Percentiles rank a stretch among this genome's conserved stretches.
Conservation (phyloP, 2,888 invertebrate species). For the Poecilus cupreus region DNA sequence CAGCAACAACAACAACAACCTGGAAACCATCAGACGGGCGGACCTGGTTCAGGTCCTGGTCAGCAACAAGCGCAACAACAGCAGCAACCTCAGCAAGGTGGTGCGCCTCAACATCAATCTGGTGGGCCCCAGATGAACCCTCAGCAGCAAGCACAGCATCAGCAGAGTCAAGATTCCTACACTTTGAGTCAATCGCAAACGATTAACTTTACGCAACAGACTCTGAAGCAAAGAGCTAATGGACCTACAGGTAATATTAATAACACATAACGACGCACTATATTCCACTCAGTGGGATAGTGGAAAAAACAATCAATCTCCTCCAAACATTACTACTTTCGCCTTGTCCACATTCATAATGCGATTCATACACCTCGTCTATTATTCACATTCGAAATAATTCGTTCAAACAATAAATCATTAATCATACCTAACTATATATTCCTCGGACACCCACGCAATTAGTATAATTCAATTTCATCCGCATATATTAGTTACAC, state of each 20-base stretch:
- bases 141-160: conserved; percentile 60
- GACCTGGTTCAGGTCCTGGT: not conserved
- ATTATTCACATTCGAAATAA: no score
- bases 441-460: no score
- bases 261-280: no score
- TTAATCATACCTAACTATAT: no score
- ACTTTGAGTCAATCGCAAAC: conserved; percentile 89
- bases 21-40: conserved; percentile 47
- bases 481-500: no score
- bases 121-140: conserved; percentile 51
- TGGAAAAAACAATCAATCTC: no score
- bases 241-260: conserved; percentile 67
- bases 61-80: conserved; percentile 60
- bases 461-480: no score
- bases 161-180: conserved; percentile 75
- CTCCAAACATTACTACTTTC: no score
- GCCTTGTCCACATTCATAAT: no score
- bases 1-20: conserved; percentile 72
- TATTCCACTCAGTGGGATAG: no score
- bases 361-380: no score
- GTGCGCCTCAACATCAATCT: conserved; percentile 60
- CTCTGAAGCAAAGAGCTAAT: conserved; percentile 76
- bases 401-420: no score
- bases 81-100: conserved; percentile 60
- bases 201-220: conserved; percentile 88